Evolutionary conservation across 2,797 vertebrate genomes (phyloP), one percentile per base, ranked within the genome.

Genomic region (Thaleichthys pacificus): DNA sequence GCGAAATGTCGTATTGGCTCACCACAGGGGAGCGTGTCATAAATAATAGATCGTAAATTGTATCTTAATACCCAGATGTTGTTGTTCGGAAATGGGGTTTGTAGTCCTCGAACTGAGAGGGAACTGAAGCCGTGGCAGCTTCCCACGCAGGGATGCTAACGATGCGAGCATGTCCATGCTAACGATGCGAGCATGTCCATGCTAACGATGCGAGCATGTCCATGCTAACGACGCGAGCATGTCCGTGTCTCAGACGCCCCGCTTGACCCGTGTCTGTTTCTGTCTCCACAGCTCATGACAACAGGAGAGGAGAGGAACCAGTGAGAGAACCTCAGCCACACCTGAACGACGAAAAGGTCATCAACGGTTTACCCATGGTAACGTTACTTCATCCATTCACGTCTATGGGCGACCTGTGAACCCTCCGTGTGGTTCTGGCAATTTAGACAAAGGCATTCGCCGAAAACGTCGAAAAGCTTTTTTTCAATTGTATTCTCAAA

Each of bases 231-330:
- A 14, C 60, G 69, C 49, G 61, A 77, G 77, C 19, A 73, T 81
- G 74, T 85, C 82, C 71, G 74, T 85, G 66, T 81, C 76, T 75
- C 83, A 76, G 77, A 54, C 71, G 85, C 57, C 2, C 38, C 70
- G 7, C 61, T 71, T 91, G 80, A 89, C 84, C 80, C 85, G 71
- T 65, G 58, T 42, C 51, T 91, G 75, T 79, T 81, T 89, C 74
- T 81, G 68, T 87, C 35, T 87, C 35, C 78, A 86, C 89, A 93
- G 93, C 89, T 84, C 86, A 92, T 91, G 91, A 92, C 82, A 91
- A 90, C 81, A 82, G 88, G 85, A 82, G 89, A 82, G 81, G 80
- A 81, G 82, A 74, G 74, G 77, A 80, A 80, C 75, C 80, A 67
- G 42, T 82, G 80, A 89, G 77, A 76, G 86, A 75, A 79, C 78